Evolutionary conservation across 2,888 invertebrate species (phyloP), one percentile per base, ranked within the genome.

Genomic region (Protodeltote pygarga): DNA sequence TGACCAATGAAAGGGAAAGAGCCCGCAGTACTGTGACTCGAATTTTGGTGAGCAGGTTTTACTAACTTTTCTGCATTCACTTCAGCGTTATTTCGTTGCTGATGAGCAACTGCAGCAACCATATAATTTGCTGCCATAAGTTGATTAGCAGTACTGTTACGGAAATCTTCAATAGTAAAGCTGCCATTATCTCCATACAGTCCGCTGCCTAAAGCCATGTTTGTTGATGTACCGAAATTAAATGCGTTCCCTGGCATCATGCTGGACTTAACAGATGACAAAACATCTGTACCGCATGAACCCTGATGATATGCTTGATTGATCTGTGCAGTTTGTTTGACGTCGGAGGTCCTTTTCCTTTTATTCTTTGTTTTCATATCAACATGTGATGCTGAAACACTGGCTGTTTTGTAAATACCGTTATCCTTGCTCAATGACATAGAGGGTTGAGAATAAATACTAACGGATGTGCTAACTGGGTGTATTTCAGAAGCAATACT

Each of bases 201-300:
- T 9, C 93, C 93, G 8, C 93, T 79, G 45, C 89, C 79, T 40
- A 94, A 81, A 27, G 92, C 87, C 73, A 95, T 87, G 48, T 94
- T 93, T 2, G 95, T 92, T 0, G 95, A 92, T 2, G 96, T 93
- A 10, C 96, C 96, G 75, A 97, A 97, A 79, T 97, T 97, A 71
- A 97, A 97, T 35, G 97, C 96, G 85, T 96, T 96, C 15, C 96
- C 95, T 4, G 97, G 94, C 57, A 97, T 96, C 76, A 96, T 95
- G 66, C 94, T 94, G 0, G 81, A 70, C 57, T 89, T 91, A 0
- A 86, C 89, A 2, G 90, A 83, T 1, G 87, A 81, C 25, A 90
- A 49, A 13, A 87, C 84, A 48, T 90, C 90, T 3, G 75, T 77
- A 3, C 94, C 90, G 33, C 95, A 94, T 68, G 96, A 94, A 32